A percentile compares a stretch with the other conserved stretches of the same genome.
These are phyloP conservation scores for Drosophila serrata DNA, from an alignment of 1,140 invertebrate genomes.

Conservation along the genomic window DNA sequence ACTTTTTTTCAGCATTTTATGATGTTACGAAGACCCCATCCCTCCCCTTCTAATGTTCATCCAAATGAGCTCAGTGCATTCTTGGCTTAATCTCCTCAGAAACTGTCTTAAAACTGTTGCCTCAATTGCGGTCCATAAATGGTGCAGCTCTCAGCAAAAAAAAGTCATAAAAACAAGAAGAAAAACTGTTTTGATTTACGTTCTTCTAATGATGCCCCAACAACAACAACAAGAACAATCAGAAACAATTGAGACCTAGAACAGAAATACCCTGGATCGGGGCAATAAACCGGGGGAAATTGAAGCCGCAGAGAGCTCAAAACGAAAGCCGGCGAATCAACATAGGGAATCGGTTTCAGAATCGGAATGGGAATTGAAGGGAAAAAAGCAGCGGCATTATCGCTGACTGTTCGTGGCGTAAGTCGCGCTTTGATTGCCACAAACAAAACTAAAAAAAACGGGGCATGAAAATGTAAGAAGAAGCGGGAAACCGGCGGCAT, in stretches of 20 bases:
- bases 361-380: constrained; percentile 9
- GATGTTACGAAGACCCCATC: not conserved
- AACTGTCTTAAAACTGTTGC: constrained; percentile 12
- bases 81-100: constrained; percentile 20
- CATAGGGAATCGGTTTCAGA: constrained; percentile 21
- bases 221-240: constrained; percentile 69
- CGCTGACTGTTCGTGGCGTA: constrained; percentile 59
- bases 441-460: too few relatives aligned
- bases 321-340: constrained; percentile 25
- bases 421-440: constrained; percentile 52
- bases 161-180: constrained; percentile 36
- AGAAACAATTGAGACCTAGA: constrained; percentile 60
- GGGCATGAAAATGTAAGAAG: constrained; percentile 13
- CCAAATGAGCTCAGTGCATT: constrained; percentile 18
- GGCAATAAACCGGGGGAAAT: constrained; percentile 55
- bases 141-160: constrained; percentile 32
- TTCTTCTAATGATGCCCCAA: constrained; percentile 73
- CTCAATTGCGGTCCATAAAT: constrained; percentile 36
- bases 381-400: constrained; percentile 46
- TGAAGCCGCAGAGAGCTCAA: constrained; percentile 30
- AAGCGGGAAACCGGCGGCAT: constrained; percentile 47
- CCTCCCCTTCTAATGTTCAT: not conserved
- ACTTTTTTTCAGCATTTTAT: not conserved
- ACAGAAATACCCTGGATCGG: constrained; percentile 35
- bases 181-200: constrained; percentile 74